Conservation (phyloP, 2,888 invertebrate species). For the Disparrhopalites patrizii region DNA sequence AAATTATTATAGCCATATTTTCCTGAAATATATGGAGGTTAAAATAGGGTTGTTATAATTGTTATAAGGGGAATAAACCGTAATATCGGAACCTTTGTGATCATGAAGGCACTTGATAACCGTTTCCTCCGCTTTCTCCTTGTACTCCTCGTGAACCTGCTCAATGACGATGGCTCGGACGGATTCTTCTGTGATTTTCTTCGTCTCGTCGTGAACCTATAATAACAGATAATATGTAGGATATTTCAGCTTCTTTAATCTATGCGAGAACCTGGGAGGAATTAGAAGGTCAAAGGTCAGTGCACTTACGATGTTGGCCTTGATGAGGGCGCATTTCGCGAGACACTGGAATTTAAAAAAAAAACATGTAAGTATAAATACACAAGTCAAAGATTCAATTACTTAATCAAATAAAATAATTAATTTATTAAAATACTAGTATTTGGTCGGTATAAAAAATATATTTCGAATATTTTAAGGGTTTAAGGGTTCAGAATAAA, state of each 20-base stretch:
- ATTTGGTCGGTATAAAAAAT: too few relatives aligned
- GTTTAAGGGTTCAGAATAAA: too few relatives aligned
- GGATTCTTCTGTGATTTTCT: conserved; percentile 20
- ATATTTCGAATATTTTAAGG: too few relatives aligned
- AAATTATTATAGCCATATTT: neutral
- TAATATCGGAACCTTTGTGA: conserved; percentile 12
- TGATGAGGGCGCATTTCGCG: conserved; percentile 13
- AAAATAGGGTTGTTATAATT: neutral
- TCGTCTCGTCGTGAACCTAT: conserved; percentile 22
- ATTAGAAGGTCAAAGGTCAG: too few relatives aligned
- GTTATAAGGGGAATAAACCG: neutral
- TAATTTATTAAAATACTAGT: too few relatives aligned
- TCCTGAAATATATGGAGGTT: neutral
- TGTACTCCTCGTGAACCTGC: conserved; percentile 21
- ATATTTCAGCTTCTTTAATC: neutral
- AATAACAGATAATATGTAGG: neutral
- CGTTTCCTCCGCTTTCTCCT: conserved; percentile 12
- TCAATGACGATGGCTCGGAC: conserved; percentile 16
- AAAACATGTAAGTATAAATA: too few relatives aligned
- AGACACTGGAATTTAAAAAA: conserved; percentile 12
- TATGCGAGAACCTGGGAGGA: neutral
- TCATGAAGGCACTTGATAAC: conserved; percentile 24
- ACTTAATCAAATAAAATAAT: too few relatives aligned
- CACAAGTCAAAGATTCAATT: too few relatives aligned
- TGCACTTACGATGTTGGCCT: conserved; percentile 21